These are phyloP conservation scores for Pseudanteris insignis DNA, from an alignment of 2,888 invertebrate genomes.

Conservation along the genomic window DNA sequence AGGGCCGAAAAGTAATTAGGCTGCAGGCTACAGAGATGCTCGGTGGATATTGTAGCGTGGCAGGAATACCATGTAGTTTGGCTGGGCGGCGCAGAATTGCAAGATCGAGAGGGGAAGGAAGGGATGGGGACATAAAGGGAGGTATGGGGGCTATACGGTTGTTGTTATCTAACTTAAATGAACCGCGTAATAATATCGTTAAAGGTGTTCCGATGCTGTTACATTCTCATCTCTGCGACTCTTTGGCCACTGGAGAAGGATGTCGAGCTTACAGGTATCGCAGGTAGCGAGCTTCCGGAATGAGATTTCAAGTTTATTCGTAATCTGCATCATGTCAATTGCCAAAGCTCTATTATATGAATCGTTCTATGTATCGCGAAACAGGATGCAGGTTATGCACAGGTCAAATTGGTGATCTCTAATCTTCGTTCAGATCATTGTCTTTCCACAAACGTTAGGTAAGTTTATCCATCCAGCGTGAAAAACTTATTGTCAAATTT, in stretches of 20 bases:
- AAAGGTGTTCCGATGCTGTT: conserved; percentile 53
- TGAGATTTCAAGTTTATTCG: conserved; percentile 38
- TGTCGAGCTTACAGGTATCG: conserved; percentile 23
- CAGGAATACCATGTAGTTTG: conserved; percentile 40
- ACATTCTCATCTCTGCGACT: conserved; percentile 38
- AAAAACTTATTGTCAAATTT: not conserved
- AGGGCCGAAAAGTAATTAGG: conserved; percentile 62
- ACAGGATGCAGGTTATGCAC: too few species aligned
- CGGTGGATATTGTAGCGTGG: conserved; percentile 59
- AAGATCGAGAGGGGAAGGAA: conserved; percentile 36
- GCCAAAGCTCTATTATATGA: too few species aligned
- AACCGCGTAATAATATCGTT: conserved; percentile 64
- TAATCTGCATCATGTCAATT: conserved; percentile 37
- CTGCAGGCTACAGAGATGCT: conserved; percentile 61
- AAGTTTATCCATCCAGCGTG: too few species aligned
- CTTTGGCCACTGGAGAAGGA: conserved; percentile 49
- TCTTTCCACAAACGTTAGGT: too few species aligned
- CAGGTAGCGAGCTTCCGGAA: conserved; percentile 24
- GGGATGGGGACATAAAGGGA: too few species aligned
- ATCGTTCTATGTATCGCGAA: too few species aligned
- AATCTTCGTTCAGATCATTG: too few species aligned
- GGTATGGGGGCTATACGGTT: conserved; percentile 47
- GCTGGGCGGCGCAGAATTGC: conserved; percentile 31
- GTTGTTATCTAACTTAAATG: conserved; percentile 66
- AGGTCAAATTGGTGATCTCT: too few species aligned